Evolutionary conservation across 2,797 vertebrate species (phyloP), one percentile per base, ranked within the genome.

Genomic region (Protonibea diacanthus): DNA sequence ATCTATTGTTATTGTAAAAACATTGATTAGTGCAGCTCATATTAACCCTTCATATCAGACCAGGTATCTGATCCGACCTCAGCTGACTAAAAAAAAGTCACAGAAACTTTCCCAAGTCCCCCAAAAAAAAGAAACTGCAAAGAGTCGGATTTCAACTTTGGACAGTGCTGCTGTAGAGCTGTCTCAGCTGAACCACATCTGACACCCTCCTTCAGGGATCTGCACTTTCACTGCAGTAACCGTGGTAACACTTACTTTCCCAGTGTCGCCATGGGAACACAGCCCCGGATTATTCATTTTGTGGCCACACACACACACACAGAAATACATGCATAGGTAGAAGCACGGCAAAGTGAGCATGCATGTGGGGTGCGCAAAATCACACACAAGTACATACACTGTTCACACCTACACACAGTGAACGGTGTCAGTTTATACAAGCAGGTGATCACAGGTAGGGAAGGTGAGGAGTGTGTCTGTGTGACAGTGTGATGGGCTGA

Each of bases 231-330:
- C 86, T 87, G 81, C 89, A 81, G 90, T 93, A 89, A 83, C 89
- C 74, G 76, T 92, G 91, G 92, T 83, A 93, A 93, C 93, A 85
- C 82, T 88, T 83, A 73, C 77, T 87, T 88, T 93, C 80, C 80
- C 86, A 71, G 78, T 85, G 94, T 95, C 86, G 56, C 88, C 92
- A 95, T 94, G 93, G 94, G 88, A 92, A 94, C 94, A 77, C 68
- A 60, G 77, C 68, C 53, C 45, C 63, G 85, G 78, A 90, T 86
- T 86, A 88, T 88, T 90, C 88, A 76, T 69, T 76, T 72, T 64
- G 77, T 70, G 78, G 48, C 64, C 64, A 64, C 80, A 75, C 78
- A 67, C 61, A 33, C 29, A 9, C 40, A 65, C 38, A 47, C 27
- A 71, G 5, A 80, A 6, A 60, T 63, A 71, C 56, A 64, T 4